These are phyloP conservation scores for Leucopsar rothschildi DNA, from an alignment of 2,113 vertebrate genomes.

Conservation along the genomic window DNA sequence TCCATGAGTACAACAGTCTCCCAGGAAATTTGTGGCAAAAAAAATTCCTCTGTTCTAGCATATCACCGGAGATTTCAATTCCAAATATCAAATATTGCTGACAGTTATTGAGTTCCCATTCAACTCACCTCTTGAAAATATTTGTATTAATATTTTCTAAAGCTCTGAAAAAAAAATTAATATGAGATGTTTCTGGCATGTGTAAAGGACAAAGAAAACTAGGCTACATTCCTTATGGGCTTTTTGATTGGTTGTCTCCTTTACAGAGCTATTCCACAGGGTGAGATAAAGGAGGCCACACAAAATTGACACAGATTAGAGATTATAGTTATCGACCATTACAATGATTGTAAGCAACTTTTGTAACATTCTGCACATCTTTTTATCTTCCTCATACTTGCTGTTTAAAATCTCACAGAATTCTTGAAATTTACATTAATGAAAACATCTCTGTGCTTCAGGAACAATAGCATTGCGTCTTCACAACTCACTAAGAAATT, in stretches of 20 bases:
- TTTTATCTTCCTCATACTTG: not conserved
- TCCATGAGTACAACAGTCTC: not conserved
- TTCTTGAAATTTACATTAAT: not conserved
- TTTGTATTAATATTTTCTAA: not conserved
- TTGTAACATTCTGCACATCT: not conserved
- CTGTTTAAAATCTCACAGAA: conserved; percentile 1
- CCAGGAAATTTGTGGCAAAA: not conserved
- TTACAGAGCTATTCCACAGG: not conserved
- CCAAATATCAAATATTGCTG: not conserved
- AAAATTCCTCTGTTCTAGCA: not conserved
- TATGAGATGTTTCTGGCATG: not conserved
- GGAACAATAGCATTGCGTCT: conserved; percentile 32
- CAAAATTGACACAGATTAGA: not conserved
- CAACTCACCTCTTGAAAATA: not conserved
- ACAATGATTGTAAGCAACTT: not conserved
- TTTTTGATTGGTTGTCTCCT: not conserved
- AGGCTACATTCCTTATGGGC: not conserved
- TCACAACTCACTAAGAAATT: conserved; percentile 26
- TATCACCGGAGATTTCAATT: not conserved
- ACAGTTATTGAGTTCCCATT: not conserved
- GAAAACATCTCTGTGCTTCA: conserved; percentile 10
- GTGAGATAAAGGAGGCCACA: not conserved
- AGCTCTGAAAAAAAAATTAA: not conserved
- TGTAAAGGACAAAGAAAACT: not conserved
- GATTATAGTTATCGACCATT: not conserved